These are phyloP conservation scores for Volucella inanis DNA, from an alignment of 2,888 invertebrate genomes.

Conservation along the genomic window DNA sequence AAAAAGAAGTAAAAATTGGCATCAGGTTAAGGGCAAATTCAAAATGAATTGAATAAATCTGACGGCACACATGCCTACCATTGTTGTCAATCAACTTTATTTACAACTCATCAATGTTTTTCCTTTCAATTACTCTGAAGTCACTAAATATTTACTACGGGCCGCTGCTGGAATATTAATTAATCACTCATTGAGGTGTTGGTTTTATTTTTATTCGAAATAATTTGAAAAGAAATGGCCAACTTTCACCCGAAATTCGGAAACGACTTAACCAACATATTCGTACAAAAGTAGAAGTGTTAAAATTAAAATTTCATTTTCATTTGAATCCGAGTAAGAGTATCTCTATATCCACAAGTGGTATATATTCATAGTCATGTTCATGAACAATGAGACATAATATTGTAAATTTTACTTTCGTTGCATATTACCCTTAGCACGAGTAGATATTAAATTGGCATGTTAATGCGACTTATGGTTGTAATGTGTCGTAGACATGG, in stretches of 20 bases:
- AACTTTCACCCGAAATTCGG: slow-evolving; percentile 40
- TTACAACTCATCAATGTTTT: background rate
- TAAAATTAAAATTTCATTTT: slow-evolving; percentile 49
- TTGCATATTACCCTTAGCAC: slow-evolving; percentile 1
- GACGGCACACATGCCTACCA: background rate
- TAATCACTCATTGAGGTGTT: background rate
- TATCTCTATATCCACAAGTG: background rate
- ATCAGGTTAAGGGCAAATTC: background rate
- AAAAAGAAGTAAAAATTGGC: background rate
- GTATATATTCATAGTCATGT: background rate
- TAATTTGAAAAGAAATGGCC: slow-evolving; percentile 9
- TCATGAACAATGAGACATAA: slow-evolving; percentile 7
- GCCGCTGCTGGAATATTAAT: slow-evolving; percentile 2
- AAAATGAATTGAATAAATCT: background rate
- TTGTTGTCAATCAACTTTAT: background rate
- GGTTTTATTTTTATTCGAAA: slow-evolving; percentile 1
- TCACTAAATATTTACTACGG: background rate
- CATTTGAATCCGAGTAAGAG: slow-evolving; percentile 43
- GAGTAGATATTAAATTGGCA: background rate
- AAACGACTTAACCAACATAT: background rate
- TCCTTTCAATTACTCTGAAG: slow-evolving; percentile 5
- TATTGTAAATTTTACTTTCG: slow-evolving; percentile 17
- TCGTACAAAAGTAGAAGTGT: background rate
- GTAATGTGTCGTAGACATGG: background rate
- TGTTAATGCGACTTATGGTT: slow-evolving; percentile 20